Percentiles rank a stretch among this genome's conserved stretches.
These are phyloP conservation scores for Chloebia gouldiae DNA, from an alignment of 2,113 vertebrate species.

Conservation along the genomic window DNA sequence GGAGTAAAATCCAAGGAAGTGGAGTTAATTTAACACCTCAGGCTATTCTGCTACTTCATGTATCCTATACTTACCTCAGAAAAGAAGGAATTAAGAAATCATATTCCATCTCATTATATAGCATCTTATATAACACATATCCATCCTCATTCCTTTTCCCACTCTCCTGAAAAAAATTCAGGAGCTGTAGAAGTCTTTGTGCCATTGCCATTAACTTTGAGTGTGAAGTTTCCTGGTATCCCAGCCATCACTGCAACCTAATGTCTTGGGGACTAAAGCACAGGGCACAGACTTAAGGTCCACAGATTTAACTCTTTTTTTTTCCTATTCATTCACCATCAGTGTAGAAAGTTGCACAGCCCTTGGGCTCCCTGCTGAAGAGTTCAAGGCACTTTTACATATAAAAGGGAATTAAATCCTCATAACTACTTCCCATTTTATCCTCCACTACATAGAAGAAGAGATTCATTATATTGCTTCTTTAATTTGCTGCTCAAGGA, in stretches of 20 bases:
- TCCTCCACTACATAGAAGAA: background rate
- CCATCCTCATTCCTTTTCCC: background rate
- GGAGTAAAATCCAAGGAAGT: background rate
- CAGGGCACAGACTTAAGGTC: background rate
- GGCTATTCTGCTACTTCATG: background rate
- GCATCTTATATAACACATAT: background rate
- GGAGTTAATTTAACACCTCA: background rate
- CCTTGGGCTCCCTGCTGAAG: background rate
- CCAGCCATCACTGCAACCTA: background rate
- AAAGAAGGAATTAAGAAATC: background rate
- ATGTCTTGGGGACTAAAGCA: background rate
- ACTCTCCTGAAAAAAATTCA: background rate
- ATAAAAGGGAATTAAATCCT: constrained; percentile 22
- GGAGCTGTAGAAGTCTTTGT: background rate
- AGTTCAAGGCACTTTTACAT: background rate
- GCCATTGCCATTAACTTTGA: background rate
- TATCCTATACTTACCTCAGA: background rate
- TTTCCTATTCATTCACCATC: background rate
- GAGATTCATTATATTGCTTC: background rate
- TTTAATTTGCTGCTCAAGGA: background rate
- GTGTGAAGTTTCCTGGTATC: background rate
- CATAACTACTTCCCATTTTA: background rate
- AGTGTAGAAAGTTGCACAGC: background rate
- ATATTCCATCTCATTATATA: background rate
- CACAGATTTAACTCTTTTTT: background rate